Base-by-base conservation (phyloP, 2,113 vertebrate species). In the Pygoscelis adeliae region DNA sequence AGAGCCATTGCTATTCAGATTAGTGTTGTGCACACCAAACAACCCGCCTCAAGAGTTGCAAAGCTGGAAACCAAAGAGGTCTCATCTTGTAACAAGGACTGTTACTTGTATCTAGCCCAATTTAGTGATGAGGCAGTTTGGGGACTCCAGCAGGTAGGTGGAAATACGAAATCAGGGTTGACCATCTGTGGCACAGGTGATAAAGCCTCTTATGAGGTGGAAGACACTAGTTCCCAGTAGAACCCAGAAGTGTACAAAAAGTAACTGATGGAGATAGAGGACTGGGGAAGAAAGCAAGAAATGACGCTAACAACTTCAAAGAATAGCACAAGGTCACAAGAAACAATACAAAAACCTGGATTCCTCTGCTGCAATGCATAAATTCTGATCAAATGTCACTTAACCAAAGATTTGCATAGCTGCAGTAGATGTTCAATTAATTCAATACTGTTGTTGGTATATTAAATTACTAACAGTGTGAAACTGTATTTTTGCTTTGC, bases 21-120 rank as follows among this genome's bases (percentile, higher is more conserved):
- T 3, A 30, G 6, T 6, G 3, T 10, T 38, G 3, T 29, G 20
- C 26, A 38, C 18, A 13, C 7, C 0, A 0, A 79, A 62, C 26
- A 78, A 55, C n/a, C 23, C 22, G 8, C 34, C 26, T 12, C 23
- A 26, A 36, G 38, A 63, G 14, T 0, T 53, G 10, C 12, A 27
- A 61, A 89, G 11, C 23, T 47, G 2, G 0, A 83, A 72, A 59
- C 29, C 20, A 10, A 32, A 23, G 27, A 30, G 16, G 10, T 40
- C 11, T 78, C 14, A 13, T 14, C 36, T 19, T 25, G 3, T 44
- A 44, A 44, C 17, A 7, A 58, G 36, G 44, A 16, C 58, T 34
- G 15, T 52, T 36, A 34, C 5, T 21, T 50, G 10, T n/a, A 15
- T 30, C 4, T 34, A 73, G 19, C 10, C 44, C 44, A 47, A 23